Percentiles rank a stretch among this genome's conserved stretches.
Conservation (phyloP, 2,113 vertebrate species). For the Nothocercus nigrocapillus region DNA sequence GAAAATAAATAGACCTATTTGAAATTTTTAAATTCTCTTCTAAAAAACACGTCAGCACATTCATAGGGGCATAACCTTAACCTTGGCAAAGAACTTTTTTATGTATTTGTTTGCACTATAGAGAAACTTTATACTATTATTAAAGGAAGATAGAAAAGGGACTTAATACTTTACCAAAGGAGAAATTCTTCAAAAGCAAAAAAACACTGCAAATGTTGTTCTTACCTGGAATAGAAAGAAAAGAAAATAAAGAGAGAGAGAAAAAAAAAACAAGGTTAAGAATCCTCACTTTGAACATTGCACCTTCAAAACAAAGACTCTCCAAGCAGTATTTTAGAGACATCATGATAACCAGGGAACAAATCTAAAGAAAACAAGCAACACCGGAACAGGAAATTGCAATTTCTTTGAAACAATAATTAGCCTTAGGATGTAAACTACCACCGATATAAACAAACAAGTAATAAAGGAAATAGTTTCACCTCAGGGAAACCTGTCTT, state of each 20-base stretch:
- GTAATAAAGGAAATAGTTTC: slow-evolving; percentile 28
- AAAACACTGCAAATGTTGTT: background rate
- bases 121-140: background rate
- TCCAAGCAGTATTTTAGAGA: background rate
- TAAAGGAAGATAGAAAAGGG: background rate
- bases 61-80: background rate
- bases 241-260: background rate
- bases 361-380: slow-evolving; percentile 58
- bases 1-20: background rate
- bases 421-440: slow-evolving; percentile 56
- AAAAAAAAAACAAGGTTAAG: background rate
- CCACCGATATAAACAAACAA: slow-evolving; percentile 55
- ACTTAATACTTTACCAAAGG: slow-evolving; percentile 71
- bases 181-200: slow-evolving; percentile 51
- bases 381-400: slow-evolving; percentile 53
- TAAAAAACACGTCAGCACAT: background rate
- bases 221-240: slow-evolving; percentile 75
- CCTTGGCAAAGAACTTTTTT: background rate
- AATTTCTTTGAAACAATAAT: slow-evolving; percentile 66
- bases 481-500: slow-evolving; percentile 3
- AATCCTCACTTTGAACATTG: background rate
- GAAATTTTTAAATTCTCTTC: background rate
- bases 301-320: slow-evolving; percentile 20
- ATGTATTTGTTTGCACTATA: background rate
- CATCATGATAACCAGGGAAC: slow-evolving; percentile 11